A percentile compares a stretch with the other conserved stretches of the same genome.
These are phyloP conservation scores for Dromococcyx pavoninus DNA, from an alignment of 2,797 vertebrate genomes.

Conservation along the genomic window DNA sequence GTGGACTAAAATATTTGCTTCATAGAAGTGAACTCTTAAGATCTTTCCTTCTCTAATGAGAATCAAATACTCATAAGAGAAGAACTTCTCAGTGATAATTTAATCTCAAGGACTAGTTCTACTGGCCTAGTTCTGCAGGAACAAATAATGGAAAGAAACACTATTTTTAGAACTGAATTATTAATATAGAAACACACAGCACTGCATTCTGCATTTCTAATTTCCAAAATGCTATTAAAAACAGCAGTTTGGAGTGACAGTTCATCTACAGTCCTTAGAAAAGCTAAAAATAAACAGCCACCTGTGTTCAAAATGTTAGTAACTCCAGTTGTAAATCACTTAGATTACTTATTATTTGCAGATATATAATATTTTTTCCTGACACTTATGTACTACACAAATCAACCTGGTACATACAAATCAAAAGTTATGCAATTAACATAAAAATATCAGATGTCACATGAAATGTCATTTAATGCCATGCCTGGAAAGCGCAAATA, in stretches of 20 bases:
- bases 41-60: background rate
- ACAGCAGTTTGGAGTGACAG: slow-evolving; percentile 45
- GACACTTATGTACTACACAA: slow-evolving; percentile 55
- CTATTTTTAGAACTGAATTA: slow-evolving; percentile 4
- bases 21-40: background rate
- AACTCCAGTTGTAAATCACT: slow-evolving; percentile 59
- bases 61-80: background rate
- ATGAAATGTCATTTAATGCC: slow-evolving; percentile 74
- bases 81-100: background rate
- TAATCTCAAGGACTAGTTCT: background rate
- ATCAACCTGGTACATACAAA: slow-evolving; percentile 66
- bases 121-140: background rate
- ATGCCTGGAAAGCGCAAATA: slow-evolving; percentile 64
- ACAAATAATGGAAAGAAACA: background rate
- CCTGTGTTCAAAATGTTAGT: slow-evolving; percentile 60
- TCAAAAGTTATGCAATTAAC: slow-evolving; percentile 75
- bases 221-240: slow-evolving; percentile 51
- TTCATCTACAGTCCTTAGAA: background rate
- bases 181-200: background rate
- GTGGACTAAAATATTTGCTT: background rate
- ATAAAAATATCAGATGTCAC: slow-evolving; percentile 71
- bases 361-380: slow-evolving; percentile 41
- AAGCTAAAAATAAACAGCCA: slow-evolving; percentile 65
- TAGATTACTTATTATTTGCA: slow-evolving; percentile 67
- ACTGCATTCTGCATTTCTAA: slow-evolving; percentile 25